These are phyloP conservation scores for Bombus ignitus DNA, from an alignment of 1,140 invertebrate genomes.

Conservation along the genomic window DNA sequence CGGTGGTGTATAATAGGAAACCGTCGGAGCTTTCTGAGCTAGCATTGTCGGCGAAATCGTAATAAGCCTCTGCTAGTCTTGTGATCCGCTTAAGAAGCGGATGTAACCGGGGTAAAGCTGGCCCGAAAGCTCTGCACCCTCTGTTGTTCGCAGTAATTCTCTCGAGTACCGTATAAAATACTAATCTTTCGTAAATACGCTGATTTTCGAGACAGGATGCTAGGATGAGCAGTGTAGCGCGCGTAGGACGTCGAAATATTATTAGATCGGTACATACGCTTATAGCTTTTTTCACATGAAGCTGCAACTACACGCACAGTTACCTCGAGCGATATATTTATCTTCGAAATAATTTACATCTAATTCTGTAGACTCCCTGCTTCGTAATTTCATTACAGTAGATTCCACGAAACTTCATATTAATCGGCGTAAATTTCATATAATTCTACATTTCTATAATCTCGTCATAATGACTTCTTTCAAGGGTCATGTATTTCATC, in stretches of 20 bases:
- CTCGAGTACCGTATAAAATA: constrained; percentile 12
- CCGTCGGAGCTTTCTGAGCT: constrained; percentile 42
- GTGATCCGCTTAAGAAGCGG: constrained; percentile 38
- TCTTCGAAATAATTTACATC: neutral
- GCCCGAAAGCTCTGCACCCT: neutral
- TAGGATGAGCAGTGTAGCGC: neutral
- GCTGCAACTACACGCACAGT: neutral
- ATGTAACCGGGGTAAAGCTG: constrained; percentile 20
- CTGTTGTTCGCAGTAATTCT: constrained; percentile 7
- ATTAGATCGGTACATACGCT: neutral
- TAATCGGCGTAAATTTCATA: too few relatives aligned
- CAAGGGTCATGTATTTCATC: neutral
- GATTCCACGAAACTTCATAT: neutral
- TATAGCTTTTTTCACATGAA: neutral
- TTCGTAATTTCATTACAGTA: neutral
- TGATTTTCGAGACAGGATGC: neutral
- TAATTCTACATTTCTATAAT: neutral
- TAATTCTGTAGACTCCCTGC: neutral
- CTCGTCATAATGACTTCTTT: neutral
- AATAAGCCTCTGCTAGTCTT: constrained; percentile 57
- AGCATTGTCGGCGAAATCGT: constrained; percentile 65
- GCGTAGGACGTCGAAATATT: neutral
- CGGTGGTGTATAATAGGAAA: constrained; percentile 59
- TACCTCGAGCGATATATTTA: neutral
- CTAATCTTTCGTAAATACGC: neutral